Evolutionary conservation across 2,888 invertebrate species (phyloP).

Genomic region (Panopea generosa): DNA sequence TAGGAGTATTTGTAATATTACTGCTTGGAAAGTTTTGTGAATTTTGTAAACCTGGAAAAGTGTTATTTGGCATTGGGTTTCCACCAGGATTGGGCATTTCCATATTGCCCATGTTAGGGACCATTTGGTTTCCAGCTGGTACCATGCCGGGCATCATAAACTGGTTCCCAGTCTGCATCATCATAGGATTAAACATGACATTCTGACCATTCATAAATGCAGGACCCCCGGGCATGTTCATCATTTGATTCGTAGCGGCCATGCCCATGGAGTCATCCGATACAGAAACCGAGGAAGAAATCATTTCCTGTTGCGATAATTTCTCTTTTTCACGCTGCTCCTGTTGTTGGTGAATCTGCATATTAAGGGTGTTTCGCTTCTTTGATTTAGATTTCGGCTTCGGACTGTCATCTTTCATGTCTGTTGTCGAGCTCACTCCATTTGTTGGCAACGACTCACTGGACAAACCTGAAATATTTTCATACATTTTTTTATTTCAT

Average conservation of each 20-base stretch:
- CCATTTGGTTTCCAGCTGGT: slow-evolving; percentile 50
- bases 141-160: slow-evolving; percentile 63
- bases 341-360: slow-evolving; percentile 64
- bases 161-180: slow-evolving; percentile 57
- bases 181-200: slow-evolving; percentile 71
- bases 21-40: slow-evolving; percentile 7
- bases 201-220: slow-evolving; percentile 66
- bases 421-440: slow-evolving; percentile 59
- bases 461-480: slow-evolving; percentile 41
- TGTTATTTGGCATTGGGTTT: too few relatives aligned
- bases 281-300: slow-evolving; percentile 60
- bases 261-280: slow-evolving; percentile 54
- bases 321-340: slow-evolving; percentile 52
- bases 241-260: slow-evolving; percentile 53
- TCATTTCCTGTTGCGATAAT: slow-evolving; percentile 62
- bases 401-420: slow-evolving; percentile 46
- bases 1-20: slow-evolving; percentile 1
- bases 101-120: slow-evolving; percentile 44
- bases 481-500: too few relatives aligned
- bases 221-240: slow-evolving; percentile 62
- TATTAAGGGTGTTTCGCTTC: slow-evolving; percentile 69
- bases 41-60: neutral
- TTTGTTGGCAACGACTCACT: slow-evolving; percentile 58
- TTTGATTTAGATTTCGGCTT: slow-evolving; percentile 59
- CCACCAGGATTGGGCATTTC: slow-evolving; percentile 40